phyloP scores from a whole-genome alignment of 1,140 invertebrate genomes.

The Rhopalosiphum maidis region DNA sequence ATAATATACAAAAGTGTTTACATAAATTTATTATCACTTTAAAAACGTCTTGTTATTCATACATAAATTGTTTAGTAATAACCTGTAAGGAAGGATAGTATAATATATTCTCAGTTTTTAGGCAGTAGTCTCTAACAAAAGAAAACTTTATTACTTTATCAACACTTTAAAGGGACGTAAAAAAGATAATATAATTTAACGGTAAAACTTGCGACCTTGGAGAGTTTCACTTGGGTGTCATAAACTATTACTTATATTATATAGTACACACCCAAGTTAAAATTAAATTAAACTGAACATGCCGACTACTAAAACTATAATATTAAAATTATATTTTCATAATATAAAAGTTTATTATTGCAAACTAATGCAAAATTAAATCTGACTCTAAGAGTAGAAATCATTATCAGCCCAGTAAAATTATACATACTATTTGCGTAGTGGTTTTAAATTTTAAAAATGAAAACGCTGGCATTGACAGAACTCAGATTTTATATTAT shows the following conservation, averaged over 20 bases:
- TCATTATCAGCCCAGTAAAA: not conserved
- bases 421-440: not conserved
- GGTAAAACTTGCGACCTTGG: not conserved
- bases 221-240: not conserved
- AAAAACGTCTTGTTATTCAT: not conserved
- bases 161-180: not conserved
- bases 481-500: not conserved
- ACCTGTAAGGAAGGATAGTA: not conserved
- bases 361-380: not conserved
- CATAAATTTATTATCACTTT: not conserved
- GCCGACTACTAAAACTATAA: not conserved
- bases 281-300: not conserved
- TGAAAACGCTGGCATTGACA: not conserved
- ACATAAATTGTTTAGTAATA: not conserved
- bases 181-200: not conserved
- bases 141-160: slow-evolving; percentile 9
- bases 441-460: not conserved
- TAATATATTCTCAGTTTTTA: not conserved
- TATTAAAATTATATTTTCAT: not conserved
- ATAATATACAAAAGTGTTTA: not conserved
- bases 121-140: not conserved
- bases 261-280: not conserved
- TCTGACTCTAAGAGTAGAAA: not conserved
- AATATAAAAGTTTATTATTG: slow-evolving; percentile 5
- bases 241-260: not conserved